Evolutionary conservation across 2,797 vertebrate species (phyloP).

Genomic region (Vultur gryphus): DNA sequence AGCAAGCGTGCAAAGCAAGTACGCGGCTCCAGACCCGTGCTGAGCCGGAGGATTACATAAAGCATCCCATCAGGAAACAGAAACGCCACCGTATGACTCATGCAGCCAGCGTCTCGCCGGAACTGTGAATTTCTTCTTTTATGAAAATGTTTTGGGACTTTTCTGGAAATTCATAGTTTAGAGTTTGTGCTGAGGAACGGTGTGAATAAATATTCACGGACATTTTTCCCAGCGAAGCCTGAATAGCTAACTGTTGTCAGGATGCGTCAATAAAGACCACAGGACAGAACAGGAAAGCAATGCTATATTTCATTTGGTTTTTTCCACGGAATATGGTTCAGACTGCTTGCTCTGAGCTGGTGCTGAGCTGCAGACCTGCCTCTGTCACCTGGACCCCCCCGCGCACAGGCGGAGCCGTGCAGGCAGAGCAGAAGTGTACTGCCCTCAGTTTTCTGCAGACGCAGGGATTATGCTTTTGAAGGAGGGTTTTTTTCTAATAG

Average conservation of each 20-base stretch:
- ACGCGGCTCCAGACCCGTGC: not conserved
- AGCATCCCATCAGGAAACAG: not conserved
- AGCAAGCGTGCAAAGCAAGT: not conserved
- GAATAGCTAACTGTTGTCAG: not conserved
- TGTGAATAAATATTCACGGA: not conserved
- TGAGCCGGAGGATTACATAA: not conserved
- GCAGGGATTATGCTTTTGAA: not conserved
- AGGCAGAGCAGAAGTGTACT: not conserved
- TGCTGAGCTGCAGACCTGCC: not conserved
- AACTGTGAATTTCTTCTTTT: not conserved
- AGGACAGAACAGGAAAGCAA: not conserved
- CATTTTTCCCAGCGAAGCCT: not conserved
- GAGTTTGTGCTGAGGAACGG: not conserved
- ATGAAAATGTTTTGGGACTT: not conserved
- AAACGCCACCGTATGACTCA: not conserved
- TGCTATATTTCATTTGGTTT: rapidly evolving
- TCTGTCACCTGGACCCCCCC: not conserved
- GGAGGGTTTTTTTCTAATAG: not conserved
- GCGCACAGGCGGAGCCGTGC: not conserved
- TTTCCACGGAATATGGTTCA: rapidly evolving
- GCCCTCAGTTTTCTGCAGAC: not conserved
- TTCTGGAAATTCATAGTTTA: not conserved
- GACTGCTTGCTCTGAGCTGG: not conserved
- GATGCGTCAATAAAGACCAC: not conserved
- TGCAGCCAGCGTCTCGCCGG: not conserved